phyloP scores from a whole-genome alignment of 1,140 invertebrate genomes.

The Drosophila suzukii region DNA sequence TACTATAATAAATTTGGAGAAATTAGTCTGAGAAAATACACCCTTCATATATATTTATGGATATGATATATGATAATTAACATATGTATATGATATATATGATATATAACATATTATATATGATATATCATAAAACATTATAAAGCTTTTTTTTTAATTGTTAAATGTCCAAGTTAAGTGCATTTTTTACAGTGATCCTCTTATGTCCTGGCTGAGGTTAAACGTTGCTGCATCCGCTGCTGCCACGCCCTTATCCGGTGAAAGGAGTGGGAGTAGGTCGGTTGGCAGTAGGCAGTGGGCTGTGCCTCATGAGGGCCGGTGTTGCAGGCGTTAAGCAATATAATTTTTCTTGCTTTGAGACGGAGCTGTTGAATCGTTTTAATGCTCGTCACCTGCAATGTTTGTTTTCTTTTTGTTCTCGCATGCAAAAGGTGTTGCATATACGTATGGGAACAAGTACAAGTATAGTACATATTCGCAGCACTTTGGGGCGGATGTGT shows the following conservation, averaged over 20 bases:
- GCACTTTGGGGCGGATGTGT: conserved; percentile 59
- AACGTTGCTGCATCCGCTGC: conserved; percentile 64
- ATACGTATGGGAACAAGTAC: background rate
- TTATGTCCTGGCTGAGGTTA: conserved; percentile 41
- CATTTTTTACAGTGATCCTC: conserved; percentile 9
- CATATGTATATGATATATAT: too few relatives aligned
- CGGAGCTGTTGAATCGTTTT: conserved; percentile 81
- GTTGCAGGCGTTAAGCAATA: conserved; percentile 65
- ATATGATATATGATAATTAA: too few relatives aligned
- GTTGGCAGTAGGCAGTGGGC: background rate
- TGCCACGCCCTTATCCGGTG: conserved; percentile 49
- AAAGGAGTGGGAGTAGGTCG: conserved; percentile 17
- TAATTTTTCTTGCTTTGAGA: conserved; percentile 73
- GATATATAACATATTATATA: too few relatives aligned
- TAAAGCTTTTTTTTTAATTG: background rate
- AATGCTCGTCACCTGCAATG: conserved; percentile 76
- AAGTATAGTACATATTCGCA: conserved; percentile 13
- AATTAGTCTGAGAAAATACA: too few relatives aligned
- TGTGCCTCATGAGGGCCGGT: background rate
- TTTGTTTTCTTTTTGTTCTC: conserved; percentile 47
- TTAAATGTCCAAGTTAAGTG: too few relatives aligned
- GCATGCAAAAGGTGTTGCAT: conserved; percentile 52
- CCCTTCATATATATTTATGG: too few relatives aligned
- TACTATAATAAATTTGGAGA: too few relatives aligned
- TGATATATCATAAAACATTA: too few relatives aligned